phyloP scores from a whole-genome alignment of 2,888 invertebrate species.

The Beris chalybata region DNA sequence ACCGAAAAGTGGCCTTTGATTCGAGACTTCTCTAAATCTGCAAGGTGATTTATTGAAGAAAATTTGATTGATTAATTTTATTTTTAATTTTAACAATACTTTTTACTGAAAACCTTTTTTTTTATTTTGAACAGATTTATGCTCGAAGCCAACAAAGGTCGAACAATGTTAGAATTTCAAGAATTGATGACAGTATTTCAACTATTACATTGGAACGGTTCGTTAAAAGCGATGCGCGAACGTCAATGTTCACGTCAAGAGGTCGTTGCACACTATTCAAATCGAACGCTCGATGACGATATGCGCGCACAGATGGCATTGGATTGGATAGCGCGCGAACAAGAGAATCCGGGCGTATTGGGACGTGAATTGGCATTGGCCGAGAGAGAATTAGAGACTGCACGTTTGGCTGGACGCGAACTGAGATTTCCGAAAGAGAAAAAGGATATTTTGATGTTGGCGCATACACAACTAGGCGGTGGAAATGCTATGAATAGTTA shows the following conservation, averaged over 20 bases:
- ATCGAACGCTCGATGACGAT: conserved; percentile 88
- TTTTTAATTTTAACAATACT: background rate
- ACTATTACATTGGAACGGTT: conserved; percentile 95
- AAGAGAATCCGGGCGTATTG: conserved; percentile 74
- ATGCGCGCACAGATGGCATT: conserved; percentile 96
- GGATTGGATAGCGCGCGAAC: conserved; percentile 88
- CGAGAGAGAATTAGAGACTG: conserved; percentile 83
- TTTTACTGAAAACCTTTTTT: too few species aligned
- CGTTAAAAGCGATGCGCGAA: conserved; percentile 91
- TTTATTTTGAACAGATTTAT: conserved; percentile 61
- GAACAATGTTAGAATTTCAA: conserved; percentile 95
- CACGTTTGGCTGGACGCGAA: conserved; percentile 85
- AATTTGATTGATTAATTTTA: background rate
- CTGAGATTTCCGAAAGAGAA: conserved; percentile 94
- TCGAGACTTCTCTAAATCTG: too few species aligned
- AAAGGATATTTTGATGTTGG: conserved; percentile 88
- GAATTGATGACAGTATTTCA: conserved; percentile 98
- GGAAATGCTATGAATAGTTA: conserved; percentile 43
- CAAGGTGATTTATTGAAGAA: too few species aligned
- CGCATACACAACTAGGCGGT: conserved; percentile 76
- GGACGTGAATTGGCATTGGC: conserved; percentile 80
- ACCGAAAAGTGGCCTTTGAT: too few species aligned
- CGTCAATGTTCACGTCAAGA: conserved; percentile 93
- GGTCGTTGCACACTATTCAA: conserved; percentile 90
- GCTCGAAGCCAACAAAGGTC: conserved; percentile 81